Base-by-base conservation (phyloP, 1,140 invertebrate genomes). In the Drosophila mayri region DNA sequence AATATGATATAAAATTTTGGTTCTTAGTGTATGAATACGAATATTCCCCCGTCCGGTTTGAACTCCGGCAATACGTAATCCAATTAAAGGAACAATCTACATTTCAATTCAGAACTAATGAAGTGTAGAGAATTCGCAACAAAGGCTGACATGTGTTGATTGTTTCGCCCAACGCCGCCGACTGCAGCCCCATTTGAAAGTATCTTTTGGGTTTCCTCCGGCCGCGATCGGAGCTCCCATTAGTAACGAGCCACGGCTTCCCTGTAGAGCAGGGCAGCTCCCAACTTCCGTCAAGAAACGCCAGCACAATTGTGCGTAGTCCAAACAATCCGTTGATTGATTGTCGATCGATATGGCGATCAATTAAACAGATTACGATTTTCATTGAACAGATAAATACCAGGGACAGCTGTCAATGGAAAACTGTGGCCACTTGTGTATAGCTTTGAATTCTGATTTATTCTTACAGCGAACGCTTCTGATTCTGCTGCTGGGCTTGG, bases 81-180 rank as follows among this genome's bases (percentile, higher is more conserved):
- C 85, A 90, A 90, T 90, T 90, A 90, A 90, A 90, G 86, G 85
- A 90, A 90, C 85, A 90, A 90, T 90, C 81, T 79, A 90, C 86
- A 85, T 85, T 87, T 90, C 85, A 90, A 90, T 90, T 90, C 74
- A 90, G 79, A 90, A 85, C 86, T 90, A 90, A 90, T 90, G 77
- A 90, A 85, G 78, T 90, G 86, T 90, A 85, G 71, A 85, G 79
- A 90, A 90, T 88, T 88, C 75, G 72, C 55, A 88, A 88, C 84
- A 88, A 88, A 65, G 61, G 61, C 75, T 57, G 73, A 77, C 76
- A 84, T 90, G 78, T 84, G 62, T 79, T 76, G 78, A 78, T 79
- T 77, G 65, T 79, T 81, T 54, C 52, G 35, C 52, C 35, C 35
- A 37, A 37, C 74, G 60, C 49, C 74, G 63, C 37, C 76, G 77